Evolutionary conservation across 2,888 invertebrate species (phyloP), one percentile per base, ranked within the genome.

Genomic region (Linyphia triangularis): DNA sequence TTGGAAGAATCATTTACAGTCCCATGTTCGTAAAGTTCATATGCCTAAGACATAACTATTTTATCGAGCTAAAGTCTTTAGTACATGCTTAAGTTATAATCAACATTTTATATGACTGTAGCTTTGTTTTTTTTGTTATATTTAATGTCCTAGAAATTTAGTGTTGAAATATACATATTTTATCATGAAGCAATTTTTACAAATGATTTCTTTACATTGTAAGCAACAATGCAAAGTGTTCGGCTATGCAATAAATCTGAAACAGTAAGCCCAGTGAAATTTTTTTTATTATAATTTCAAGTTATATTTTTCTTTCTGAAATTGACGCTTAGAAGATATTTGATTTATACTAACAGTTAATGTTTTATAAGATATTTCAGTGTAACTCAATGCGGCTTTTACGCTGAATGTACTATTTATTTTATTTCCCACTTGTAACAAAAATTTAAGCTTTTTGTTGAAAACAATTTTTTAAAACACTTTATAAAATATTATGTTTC

Each of bases 1-100:
- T 28, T 88, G 90, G 84, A 90, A 90, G 72, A 88, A 88, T 59
- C 86, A 90, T 84, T 59, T 90, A 19, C 88, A 88, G 28, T 86
- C 86, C 51, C 90, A 90, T 37, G 88, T 88, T 24, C 88, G 88
- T 19, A 83, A 83, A 59, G 70, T 88, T 51, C 88, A 88, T 43
- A 77, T 69, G 67, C 88, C 88, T n/a, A 88, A 82, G 28, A 26
- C 69, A 26, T 59, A 81, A 69, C n/a, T 24, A 2, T 16, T 75
- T 59, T 73, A 59, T 72, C 59, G 57, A 59, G 30, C 59, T 73
- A 28, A 33, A 73, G 59, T 13, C 24, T 51, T 51, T 63, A 26
- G 26, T 63, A 26, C 9, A 24, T 10, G 24, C 24, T 63, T 63
- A 7, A 28, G 26, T 19, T 26, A 13, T 10, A 10, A 43, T 63